Percentiles rank a stretch among this genome's conserved stretches.
Evolutionary conservation across 2,113 vertebrate genomes (phyloP).

Genomic region (Cervus canadensis): DNA sequence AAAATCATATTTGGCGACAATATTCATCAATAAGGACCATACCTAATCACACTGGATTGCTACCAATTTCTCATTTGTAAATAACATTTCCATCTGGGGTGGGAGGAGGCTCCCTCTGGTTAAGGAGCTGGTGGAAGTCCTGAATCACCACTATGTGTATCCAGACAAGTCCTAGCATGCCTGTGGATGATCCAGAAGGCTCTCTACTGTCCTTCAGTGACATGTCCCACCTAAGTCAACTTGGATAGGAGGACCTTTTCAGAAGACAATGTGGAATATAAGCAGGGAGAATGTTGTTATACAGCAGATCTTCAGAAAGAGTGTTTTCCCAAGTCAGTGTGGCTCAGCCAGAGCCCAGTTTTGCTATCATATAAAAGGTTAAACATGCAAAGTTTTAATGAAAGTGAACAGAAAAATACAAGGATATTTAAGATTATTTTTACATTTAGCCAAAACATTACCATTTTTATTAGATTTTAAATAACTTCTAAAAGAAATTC

Average conservation of each 20-base stretch:
- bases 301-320: not conserved
- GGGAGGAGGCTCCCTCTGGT: not conserved
- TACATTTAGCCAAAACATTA: not conserved
- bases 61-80: constrained; percentile 15
- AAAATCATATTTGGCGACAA: constrained; percentile 34
- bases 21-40: constrained; percentile 12
- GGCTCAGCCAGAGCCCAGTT: not conserved
- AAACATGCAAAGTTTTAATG: not conserved
- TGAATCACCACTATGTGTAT: not conserved
- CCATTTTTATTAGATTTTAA: constrained; percentile 13
- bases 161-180: not conserved
- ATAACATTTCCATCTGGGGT: not conserved
- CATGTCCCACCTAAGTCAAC: not conserved
- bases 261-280: not conserved
- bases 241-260: not conserved
- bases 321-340: not conserved
- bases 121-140: not conserved
- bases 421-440: not conserved
- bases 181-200: not conserved
- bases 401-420: not conserved
- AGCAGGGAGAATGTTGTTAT: not conserved
- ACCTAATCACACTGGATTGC: constrained; percentile 13
- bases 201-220: not conserved
- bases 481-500: constrained; percentile 13
- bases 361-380: not conserved